A percentile compares a stretch with the other conserved stretches of the same genome.
phyloP scores from a whole-genome alignment of 2,888 invertebrate species.

The Metallyticus violacea region DNA sequence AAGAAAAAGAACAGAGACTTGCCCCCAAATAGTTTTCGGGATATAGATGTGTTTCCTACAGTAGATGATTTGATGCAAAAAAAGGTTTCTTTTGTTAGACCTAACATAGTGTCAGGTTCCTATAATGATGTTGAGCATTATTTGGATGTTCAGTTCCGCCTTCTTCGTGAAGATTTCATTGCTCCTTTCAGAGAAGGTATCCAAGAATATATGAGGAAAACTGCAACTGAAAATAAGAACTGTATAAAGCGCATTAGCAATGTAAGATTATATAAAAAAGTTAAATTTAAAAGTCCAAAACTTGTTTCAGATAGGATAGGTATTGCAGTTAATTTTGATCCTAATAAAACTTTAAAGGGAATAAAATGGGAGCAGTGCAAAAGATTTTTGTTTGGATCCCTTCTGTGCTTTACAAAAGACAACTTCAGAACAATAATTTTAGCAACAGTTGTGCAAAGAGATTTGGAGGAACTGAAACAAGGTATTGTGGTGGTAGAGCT shows the following conservation, averaged over 20 bases:
- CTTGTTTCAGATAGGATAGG: not conserved
- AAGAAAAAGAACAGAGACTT: not conserved
- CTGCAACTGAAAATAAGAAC: not conserved
- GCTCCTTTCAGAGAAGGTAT: constrained; percentile 55
- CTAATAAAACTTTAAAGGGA: constrained; percentile 40
- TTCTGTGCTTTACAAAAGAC: constrained; percentile 64
- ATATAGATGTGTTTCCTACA: constrained; percentile 38
- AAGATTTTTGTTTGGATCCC: constrained; percentile 66
- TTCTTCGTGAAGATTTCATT: constrained; percentile 51
- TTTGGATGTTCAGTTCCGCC: constrained; percentile 49
- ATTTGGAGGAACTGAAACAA: constrained; percentile 44
- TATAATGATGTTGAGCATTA: constrained; percentile 48
- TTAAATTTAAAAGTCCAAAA: constrained; percentile 1
- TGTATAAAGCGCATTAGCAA: not conserved
- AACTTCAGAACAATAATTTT: constrained; percentile 17
- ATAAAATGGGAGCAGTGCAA: constrained; percentile 53
- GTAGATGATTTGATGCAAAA: constrained; percentile 36
- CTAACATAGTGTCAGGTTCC: constrained; percentile 42
- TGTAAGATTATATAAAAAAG: constrained; percentile 14
- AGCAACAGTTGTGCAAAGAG: constrained; percentile 20
- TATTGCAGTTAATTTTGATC: constrained; percentile 34
- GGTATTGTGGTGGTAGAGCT: constrained; percentile 43
- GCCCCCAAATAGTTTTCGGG: constrained; percentile 20
- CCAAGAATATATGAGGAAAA: constrained; percentile 45
- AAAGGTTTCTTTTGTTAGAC: constrained; percentile 44